A percentile compares a stretch with the other conserved stretches of the same genome.
Conservation (phyloP, 37 sponge, comb jelly and placozoan genomes). For the Hormiphora californensis region DNA sequence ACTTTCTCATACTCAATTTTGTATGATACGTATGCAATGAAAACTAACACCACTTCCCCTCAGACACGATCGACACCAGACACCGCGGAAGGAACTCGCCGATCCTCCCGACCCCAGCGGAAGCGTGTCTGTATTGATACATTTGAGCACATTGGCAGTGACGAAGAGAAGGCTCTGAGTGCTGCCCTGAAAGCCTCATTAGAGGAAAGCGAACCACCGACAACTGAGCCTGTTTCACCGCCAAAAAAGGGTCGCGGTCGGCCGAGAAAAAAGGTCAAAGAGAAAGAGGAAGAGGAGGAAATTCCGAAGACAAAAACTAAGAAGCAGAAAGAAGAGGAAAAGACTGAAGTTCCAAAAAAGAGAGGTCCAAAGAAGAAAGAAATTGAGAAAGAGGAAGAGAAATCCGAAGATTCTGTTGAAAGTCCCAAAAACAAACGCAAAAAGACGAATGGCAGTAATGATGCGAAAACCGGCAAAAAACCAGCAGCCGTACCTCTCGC, state of each 20-base stretch:
- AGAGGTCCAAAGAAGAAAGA: neutral
- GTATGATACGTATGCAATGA: too few species aligned
- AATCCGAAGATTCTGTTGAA: neutral
- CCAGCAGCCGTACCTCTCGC: neutral
- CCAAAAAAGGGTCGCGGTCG: neutral
- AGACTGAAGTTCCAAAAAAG: neutral
- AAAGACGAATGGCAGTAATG: too few species aligned
- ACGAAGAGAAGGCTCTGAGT: constrained; percentile 5
- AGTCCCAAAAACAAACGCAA: constrained; percentile 7
- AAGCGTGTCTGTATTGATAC: neutral
- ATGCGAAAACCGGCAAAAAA: neutral
- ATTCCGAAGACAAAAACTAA: too few species aligned
- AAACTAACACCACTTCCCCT: too few species aligned
- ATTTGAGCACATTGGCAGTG: neutral
- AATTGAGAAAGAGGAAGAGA: neutral
- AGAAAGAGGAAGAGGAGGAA: neutral
- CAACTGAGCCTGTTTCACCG: too few species aligned
- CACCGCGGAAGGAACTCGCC: too few species aligned
- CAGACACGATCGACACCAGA: too few species aligned
- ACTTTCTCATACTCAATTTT: too few species aligned
- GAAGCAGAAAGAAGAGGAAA: neutral
- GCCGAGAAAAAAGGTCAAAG: neutral
- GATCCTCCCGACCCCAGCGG: neutral
- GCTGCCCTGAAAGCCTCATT: constrained; percentile 15
- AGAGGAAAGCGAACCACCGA: neutral